Percentiles rank a stretch among this genome's conserved stretches.
Conservation (phyloP, 2,888 invertebrate species). For the Callyntrura guangdongensis region DNA sequence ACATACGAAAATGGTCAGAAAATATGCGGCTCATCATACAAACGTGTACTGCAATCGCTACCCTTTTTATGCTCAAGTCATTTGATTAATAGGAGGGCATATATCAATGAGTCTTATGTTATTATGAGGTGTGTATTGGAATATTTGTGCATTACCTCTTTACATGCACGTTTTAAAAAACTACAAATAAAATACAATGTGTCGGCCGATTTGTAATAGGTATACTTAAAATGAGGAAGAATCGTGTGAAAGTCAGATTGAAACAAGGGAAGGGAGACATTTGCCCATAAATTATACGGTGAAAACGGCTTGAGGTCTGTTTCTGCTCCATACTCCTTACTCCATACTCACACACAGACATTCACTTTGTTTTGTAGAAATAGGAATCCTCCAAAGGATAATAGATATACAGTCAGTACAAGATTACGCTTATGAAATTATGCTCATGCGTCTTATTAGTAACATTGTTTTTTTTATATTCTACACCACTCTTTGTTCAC, state of each 20-base stretch:
- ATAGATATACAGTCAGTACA: background rate
- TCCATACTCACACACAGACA: background rate
- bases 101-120: background rate
- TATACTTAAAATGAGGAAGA: conserved; percentile 66
- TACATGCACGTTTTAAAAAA: background rate
- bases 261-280: conserved; percentile 76
- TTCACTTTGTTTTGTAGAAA: background rate
- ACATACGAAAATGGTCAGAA: background rate
- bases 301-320: conserved; percentile 80
- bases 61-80: conserved; percentile 20
- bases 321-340: conserved; percentile 21
- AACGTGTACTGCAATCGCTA: background rate
- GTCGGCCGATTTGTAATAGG: conserved; percentile 65
- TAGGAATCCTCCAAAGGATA: conserved; percentile 21
- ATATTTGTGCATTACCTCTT: conserved; percentile 13
- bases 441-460: conserved; percentile 60
- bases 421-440: conserved; percentile 44
- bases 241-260: conserved; percentile 80
- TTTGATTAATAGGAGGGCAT: conserved; percentile 26
- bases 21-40: background rate
- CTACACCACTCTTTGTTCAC: conserved; percentile 34
- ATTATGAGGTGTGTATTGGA: background rate
- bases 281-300: conserved; percentile 82
- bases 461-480: conserved; percentile 53
- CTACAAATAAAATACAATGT: conserved; percentile 21